Evolutionary conservation across 2,113 vertebrate genomes (phyloP), one percentile per base, ranked within the genome.

Genomic region (Brienomyrus brachyistius): DNA sequence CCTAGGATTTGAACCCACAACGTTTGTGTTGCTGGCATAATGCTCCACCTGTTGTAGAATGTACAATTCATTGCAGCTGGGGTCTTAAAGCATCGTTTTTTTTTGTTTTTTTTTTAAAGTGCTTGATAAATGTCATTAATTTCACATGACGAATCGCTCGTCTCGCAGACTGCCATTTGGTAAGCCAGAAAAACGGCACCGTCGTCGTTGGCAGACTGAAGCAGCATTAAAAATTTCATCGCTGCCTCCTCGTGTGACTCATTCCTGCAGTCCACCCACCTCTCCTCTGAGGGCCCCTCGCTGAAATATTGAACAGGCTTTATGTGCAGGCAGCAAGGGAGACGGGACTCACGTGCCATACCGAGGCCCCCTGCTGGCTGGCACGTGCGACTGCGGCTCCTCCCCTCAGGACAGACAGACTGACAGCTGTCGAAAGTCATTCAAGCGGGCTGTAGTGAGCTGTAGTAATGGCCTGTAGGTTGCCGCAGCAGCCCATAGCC

Each of bases 261-360:
- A 80, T 80, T 54, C 47, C 70, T 89, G 70, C 70, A 74, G 88
- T 52, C 88, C 48, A 4, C 48, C 88, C 66, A 50, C n/a, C 5
- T 35, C 17, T 88, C 17, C 45, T 74, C 52, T 9, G 35, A 47
- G 66, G 45, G 70, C 50, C 15, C 0, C 66, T 51, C 7, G 6
- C 88, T 89, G 88, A 82, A 89, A 89, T 89, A 89, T 89, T 89
- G 27, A 89, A 89, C 70, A 54, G 45, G 2, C 27, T 80, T 43
- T 35, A 50, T 52, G 66, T 51, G 47, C 40, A 13, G 70, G 5
- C 21, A 35, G 15, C 43, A 70, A 48, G 31, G 13, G n/a, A 52
- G 40, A 43, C 35, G 2, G 54, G 6, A 40, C 56, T 66, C 31
- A 1, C 11, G 9, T 13, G 11, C 4, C 15, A 4, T 4, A n/a